Evolutionary conservation across 2,888 invertebrate genomes (phyloP), one percentile per base, ranked within the genome.

Genomic region (Phengaris alcon): DNA sequence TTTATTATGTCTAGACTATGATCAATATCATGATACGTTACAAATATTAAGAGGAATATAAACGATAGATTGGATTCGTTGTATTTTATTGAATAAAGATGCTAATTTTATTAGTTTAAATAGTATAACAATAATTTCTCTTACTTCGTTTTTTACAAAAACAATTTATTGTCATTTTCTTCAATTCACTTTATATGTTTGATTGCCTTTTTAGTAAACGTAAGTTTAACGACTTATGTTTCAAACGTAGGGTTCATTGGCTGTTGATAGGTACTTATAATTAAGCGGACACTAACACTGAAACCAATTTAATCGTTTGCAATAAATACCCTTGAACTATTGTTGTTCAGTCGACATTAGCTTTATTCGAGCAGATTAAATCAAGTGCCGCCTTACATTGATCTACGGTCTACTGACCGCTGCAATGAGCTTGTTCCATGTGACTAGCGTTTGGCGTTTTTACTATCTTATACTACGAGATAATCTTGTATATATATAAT

Each of bases 301-400:
- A 52, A 35, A 54, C 72, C 72, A 72, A 72, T 72, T 72, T 54
- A 72, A 77, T 75, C 76, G 73, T 52, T 77, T 54, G 74, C 73
- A 74, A 75, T 73, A 69, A 76, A 78, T 85, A 88, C 87, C 87
- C 87, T 88, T 86, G 84, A 85, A 83, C 83, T 83, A 85, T 86
- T 86, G 85, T 86, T 85, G 86, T 72, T 72, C 80, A 86, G 87
- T 85, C 83, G 84, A 86, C 85, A 83, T 86, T 86, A 84, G 82
- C 85, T 85, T 82, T 84, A 84, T 82, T 82, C 82, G 83, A 81
- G 80, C 83, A 85, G 86, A 89, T 89, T 87, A 88, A 85, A 87
- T 88, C 86, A 84, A 90, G 87, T 86, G 86, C 80, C 79, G 83
- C 79, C 81, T 83, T 83, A 84, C 88, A 88, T 87, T 85, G 86